Percentiles rank a stretch among this genome's conserved stretches.
phyloP scores from a whole-genome alignment of 1,140 invertebrate species.

The Camponotus pennsylvanicus region DNA sequence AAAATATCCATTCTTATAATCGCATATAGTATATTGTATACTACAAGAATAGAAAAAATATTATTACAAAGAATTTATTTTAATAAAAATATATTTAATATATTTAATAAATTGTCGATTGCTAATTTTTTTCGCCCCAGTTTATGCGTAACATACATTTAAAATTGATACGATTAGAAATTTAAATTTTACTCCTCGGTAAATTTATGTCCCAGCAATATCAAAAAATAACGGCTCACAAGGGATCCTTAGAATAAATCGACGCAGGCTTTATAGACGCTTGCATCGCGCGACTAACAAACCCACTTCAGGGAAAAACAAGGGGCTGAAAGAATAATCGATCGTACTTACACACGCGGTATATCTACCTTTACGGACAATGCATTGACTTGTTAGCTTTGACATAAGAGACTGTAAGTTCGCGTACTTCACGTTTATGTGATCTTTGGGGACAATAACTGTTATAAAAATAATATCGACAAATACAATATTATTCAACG shows the following conservation, averaged over 20 bases:
- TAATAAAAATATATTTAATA: too few species aligned
- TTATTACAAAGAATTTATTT: background rate
- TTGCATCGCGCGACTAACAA: constrained; percentile 64
- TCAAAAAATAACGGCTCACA: constrained; percentile 37
- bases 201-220: constrained; percentile 19
- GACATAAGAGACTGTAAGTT: constrained; percentile 27
- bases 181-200: constrained; percentile 29
- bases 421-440: background rate
- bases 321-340: constrained; percentile 77
- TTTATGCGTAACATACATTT: background rate
- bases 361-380: constrained; percentile 38
- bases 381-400: constrained; percentile 48
- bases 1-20: constrained; percentile 8
- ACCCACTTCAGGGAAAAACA: constrained; percentile 67
- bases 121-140: background rate
- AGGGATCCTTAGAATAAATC: constrained; percentile 63
- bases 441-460: constrained; percentile 14
- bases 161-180: constrained; percentile 26
- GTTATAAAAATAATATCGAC: background rate
- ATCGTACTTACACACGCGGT: constrained; percentile 67
- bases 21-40: background rate
- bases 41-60: background rate
- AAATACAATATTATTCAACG: background rate
- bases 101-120: background rate
- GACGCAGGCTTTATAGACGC: constrained; percentile 40